Evolutionary conservation across 2,797 vertebrate genomes (phyloP).

Genomic region (Hipposideros larvatus): DNA sequence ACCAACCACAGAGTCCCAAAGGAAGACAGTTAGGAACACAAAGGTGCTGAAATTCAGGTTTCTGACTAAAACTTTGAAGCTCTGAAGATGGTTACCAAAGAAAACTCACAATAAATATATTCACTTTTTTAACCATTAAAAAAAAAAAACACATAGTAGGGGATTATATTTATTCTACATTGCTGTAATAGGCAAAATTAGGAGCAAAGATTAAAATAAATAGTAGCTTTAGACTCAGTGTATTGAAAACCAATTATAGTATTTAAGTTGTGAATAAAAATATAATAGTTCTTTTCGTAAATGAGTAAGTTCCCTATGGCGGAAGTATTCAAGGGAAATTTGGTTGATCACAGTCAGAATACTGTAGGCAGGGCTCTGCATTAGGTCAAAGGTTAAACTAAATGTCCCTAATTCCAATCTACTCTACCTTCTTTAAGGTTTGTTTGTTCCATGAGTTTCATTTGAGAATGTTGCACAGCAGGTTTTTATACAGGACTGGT

Average conservation of each 20-base stretch:
- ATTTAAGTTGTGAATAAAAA: not conserved
- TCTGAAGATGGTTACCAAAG: constrained; percentile 25
- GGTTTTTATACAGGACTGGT: not conserved
- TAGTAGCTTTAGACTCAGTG: not conserved
- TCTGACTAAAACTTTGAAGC: not conserved
- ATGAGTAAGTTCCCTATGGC: not conserved
- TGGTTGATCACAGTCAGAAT: not conserved
- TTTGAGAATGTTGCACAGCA: not conserved
- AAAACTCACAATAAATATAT: not conserved
- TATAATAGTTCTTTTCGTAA: not conserved
- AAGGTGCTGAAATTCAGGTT: not conserved
- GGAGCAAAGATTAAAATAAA: constrained; percentile 6
- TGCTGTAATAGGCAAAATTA: not conserved
- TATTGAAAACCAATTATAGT: not conserved
- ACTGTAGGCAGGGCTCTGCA: not conserved
- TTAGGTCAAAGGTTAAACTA: not conserved
- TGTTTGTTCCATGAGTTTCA: not conserved
- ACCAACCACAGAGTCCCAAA: not conserved
- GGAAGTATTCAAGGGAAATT: not conserved
- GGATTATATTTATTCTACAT: not conserved
- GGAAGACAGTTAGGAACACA: not conserved
- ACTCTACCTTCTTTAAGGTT: not conserved
- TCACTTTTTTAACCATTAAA: not conserved
- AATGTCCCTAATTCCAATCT: not conserved
- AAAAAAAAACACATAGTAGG: not conserved